A percentile compares a stretch with the other conserved stretches of the same genome.
Evolutionary conservation across 2,797 vertebrate species (phyloP).

Genomic region (Anguilla obscura): DNA sequence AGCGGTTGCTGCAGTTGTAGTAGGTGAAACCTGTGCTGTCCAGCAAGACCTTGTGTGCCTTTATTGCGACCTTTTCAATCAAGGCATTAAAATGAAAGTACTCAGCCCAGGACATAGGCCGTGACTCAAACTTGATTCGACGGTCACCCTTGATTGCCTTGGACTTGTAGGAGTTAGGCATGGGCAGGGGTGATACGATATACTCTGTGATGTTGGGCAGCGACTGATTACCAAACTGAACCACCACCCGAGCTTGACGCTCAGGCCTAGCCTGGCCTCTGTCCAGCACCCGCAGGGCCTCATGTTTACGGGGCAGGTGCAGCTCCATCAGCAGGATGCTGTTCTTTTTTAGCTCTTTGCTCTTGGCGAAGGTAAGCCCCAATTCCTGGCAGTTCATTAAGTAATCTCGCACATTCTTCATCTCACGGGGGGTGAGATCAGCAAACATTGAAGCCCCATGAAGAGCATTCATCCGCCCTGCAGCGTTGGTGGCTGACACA

Average conservation of each 20-base stretch:
- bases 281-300: constrained; percentile 78
- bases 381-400: constrained; percentile 73
- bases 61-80: constrained; percentile 59
- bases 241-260: constrained; percentile 78
- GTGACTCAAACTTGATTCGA: constrained; percentile 66
- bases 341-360: constrained; percentile 75
- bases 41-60: constrained; percentile 71
- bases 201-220: constrained; percentile 84
- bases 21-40: constrained; percentile 78
- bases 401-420: constrained; percentile 76
- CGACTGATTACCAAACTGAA: constrained; percentile 80
- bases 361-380: constrained; percentile 58
- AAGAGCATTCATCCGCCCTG: constrained; percentile 69
- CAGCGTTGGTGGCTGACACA: constrained; percentile 25
- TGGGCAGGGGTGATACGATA: constrained; percentile 81
- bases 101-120: constrained; percentile 75
- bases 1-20: constrained; percentile 73
- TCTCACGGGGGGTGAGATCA: constrained; percentile 77
- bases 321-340: constrained; percentile 87
- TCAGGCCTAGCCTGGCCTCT: constrained; percentile 65
- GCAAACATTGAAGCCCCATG: constrained; percentile 79
- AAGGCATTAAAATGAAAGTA: constrained; percentile 62
- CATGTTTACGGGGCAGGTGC: constrained; percentile 79
- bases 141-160: constrained; percentile 56
- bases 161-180: constrained; percentile 64